phyloP scores from a whole-genome alignment of 2,797 vertebrate genomes.

The Glyptemys insculpta region DNA sequence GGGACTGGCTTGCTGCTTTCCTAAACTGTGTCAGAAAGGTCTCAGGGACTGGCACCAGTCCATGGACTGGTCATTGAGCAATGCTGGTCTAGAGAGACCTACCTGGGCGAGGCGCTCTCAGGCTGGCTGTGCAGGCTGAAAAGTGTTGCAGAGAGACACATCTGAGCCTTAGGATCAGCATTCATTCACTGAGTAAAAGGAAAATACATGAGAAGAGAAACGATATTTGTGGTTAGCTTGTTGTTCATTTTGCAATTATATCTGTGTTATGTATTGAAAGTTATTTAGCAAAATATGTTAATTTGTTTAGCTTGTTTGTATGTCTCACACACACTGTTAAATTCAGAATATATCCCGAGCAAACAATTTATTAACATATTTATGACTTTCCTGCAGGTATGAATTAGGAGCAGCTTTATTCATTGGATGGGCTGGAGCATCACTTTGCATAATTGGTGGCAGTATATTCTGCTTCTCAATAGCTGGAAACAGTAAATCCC shows the following conservation, averaged over 20 bases:
- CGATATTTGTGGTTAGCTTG: background rate
- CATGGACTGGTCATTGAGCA: background rate
- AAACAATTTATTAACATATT: slow-evolving; percentile 20
- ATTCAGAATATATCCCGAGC: background rate
- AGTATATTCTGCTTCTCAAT: slow-evolving; percentile 89
- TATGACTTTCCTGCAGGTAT: slow-evolving; percentile 85
- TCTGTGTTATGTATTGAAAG: background rate
- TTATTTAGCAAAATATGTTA: slow-evolving; percentile 1
- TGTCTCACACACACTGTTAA: background rate
- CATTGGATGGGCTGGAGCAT: slow-evolving; percentile 94
- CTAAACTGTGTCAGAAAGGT: background rate
- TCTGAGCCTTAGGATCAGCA: background rate
- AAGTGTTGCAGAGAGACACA: background rate
- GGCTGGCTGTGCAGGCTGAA: background rate
- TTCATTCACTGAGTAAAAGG: background rate
- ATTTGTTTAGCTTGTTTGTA: background rate
- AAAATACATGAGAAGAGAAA: background rate
- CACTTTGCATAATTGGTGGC: slow-evolving; percentile 91
- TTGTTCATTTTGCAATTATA: background rate
- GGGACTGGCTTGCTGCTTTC: background rate
- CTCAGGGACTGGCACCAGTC: background rate
- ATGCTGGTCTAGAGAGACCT: background rate
- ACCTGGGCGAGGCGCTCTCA: background rate
- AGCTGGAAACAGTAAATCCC: slow-evolving; percentile 77
- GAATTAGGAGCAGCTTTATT: slow-evolving; percentile 95